These are phyloP conservation scores for Antheraea assamensis DNA, from an alignment of 2,888 invertebrate genomes.

Conservation along the genomic window DNA sequence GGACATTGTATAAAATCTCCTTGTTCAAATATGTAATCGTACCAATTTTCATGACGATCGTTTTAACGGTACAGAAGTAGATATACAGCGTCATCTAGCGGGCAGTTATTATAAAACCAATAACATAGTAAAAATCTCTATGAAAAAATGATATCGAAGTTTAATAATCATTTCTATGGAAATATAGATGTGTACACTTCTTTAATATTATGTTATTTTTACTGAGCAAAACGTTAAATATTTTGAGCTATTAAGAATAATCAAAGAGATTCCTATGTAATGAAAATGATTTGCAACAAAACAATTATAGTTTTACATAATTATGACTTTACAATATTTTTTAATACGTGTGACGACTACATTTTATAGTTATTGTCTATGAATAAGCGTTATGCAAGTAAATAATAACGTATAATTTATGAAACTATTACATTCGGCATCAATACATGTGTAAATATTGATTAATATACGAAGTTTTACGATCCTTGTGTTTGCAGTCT, in stretches of 20 bases:
- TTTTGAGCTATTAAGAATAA: background rate
- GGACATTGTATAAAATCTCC: too few species aligned
- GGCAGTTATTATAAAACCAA: too few species aligned
- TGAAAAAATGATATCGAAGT: too few species aligned
- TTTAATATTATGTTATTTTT: background rate
- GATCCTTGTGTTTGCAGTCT: background rate
- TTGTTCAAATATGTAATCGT: too few species aligned
- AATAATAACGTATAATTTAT: slow-evolving; percentile 46
- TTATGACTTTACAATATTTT: slow-evolving; percentile 47
- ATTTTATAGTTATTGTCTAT: slow-evolving; percentile 44
- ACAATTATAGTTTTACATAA: slow-evolving; percentile 38
- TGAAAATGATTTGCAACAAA: slow-evolving; percentile 33
- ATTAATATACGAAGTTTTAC: background rate
- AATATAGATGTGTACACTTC: background rate
- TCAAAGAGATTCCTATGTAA: background rate
- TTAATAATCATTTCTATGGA: too few species aligned
- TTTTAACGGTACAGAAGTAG: too few species aligned
- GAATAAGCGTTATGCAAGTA: slow-evolving; percentile 45
- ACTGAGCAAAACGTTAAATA: background rate
- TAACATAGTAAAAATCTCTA: too few species aligned
- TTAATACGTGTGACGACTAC: slow-evolving; percentile 46
- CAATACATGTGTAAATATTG: background rate
- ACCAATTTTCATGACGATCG: too few species aligned
- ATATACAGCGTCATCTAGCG: too few species aligned
- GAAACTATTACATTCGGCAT: slow-evolving; percentile 30